Evolutionary conservation across 2,888 invertebrate species (phyloP).

Genomic region (Gerris lacustris): DNA sequence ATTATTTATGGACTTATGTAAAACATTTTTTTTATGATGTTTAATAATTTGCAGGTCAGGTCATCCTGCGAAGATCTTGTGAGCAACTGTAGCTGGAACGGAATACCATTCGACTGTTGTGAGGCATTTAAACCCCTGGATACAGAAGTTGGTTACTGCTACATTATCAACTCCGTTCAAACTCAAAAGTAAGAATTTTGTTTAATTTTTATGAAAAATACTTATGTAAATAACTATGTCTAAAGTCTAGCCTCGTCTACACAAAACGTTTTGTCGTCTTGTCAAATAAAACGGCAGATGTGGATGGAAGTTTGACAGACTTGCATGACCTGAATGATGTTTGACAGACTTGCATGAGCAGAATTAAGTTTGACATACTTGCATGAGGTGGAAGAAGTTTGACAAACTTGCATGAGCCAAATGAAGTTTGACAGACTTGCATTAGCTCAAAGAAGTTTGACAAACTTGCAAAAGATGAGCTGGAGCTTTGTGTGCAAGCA

Average conservation of each 20-base stretch:
- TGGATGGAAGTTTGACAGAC: not conserved
- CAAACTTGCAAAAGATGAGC: not conserved
- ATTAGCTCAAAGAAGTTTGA: not conserved
- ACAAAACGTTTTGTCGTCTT: no score
- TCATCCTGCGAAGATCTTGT: conserved; percentile 30
- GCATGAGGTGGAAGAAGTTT: not conserved
- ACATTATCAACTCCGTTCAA: conserved; percentile 29
- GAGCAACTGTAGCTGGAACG: conserved; percentile 28
- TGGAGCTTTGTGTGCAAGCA: no score
- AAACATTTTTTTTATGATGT: no score
- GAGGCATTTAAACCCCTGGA: conserved; percentile 27
- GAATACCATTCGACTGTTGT: conserved; percentile 29
- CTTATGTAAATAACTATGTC: no score
- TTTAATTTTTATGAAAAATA: no score
- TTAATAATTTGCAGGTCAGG: conserved; percentile 34
- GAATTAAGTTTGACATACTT: not conserved
- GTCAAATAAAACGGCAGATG: no score
- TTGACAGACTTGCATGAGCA: no score
- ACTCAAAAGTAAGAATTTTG: conserved; percentile 18
- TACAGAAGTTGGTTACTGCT: conserved; percentile 30
- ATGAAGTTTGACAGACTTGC: not conserved
- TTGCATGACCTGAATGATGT: no score
- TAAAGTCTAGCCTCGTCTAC: no score
- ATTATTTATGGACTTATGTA: no score
- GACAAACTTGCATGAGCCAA: not conserved